Evolutionary conservation across 2,113 vertebrate genomes (phyloP).

Genomic region (Prunella fulvescens): DNA sequence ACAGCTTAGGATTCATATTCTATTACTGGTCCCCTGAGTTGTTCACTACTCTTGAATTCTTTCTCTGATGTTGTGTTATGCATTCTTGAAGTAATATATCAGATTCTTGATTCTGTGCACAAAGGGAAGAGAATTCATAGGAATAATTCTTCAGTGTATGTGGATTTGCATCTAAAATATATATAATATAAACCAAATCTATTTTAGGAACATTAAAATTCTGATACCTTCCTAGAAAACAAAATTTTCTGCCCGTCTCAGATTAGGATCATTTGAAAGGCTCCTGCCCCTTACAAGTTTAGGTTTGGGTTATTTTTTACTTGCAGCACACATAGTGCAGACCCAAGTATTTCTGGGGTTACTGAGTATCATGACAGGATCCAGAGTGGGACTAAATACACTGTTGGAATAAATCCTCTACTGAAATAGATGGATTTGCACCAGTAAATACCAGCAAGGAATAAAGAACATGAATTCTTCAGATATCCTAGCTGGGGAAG

Average conservation of each 20-base stretch:
- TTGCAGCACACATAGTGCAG: neutral
- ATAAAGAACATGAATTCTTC: neutral
- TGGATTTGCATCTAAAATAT: neutral
- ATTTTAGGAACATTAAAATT: neutral
- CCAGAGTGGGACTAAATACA: neutral
- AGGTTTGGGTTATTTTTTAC: neutral
- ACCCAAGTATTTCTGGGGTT: neutral
- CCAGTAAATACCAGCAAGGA: neutral
- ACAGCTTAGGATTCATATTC: conserved; percentile 36
- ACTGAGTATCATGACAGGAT: neutral
- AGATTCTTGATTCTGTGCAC: neutral
- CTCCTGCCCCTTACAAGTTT: neutral
- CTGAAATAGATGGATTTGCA: neutral
- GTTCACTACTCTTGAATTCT: neutral
- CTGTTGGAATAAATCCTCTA: neutral
- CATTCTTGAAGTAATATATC: neutral
- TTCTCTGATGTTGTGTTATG: neutral
- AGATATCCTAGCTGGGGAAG: neutral
- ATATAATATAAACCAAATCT: neutral
- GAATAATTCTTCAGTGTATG: neutral
- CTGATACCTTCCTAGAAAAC: neutral
- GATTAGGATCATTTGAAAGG: neutral
- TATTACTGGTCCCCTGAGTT: conserved; percentile 38
- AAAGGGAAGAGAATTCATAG: neutral
- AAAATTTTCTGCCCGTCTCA: neutral